Conservation (phyloP, 2,888 invertebrate species). For the Drosophila mayaguana region DNA sequence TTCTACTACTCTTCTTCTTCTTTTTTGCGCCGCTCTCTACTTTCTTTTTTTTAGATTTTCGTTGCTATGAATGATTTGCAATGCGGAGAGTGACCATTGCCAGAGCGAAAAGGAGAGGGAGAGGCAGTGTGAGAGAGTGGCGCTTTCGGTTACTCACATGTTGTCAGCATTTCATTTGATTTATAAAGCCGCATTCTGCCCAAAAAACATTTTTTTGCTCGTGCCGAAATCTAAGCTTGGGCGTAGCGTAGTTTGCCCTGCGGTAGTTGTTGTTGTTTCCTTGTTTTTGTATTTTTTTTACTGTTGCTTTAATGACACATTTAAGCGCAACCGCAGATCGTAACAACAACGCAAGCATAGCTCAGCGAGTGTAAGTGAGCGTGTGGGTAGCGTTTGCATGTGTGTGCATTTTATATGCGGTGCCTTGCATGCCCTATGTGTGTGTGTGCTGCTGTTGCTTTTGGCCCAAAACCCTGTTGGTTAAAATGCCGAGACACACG, state of each 20-base stretch:
- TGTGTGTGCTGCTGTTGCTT: constrained; percentile 28
- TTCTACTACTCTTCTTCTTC: constrained; percentile 1
- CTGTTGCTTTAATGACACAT: constrained; percentile 71
- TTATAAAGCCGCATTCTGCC: constrained; percentile 61
- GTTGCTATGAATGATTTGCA: constrained; percentile 63
- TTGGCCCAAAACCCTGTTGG: constrained; percentile 57
- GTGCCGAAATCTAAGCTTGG: constrained; percentile 55
- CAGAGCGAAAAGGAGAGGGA: neutral
- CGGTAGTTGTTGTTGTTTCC: constrained; percentile 4
- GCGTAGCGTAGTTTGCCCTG: neutral
- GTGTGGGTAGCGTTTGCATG: constrained; percentile 50
- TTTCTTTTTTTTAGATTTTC: constrained; percentile 18
- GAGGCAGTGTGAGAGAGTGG: neutral
- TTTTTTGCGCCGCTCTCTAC: constrained; percentile 14
- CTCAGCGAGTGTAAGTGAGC: constrained; percentile 30
- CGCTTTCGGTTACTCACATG: constrained; percentile 19
- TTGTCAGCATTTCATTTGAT: constrained; percentile 56
- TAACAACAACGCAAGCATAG: constrained; percentile 52
- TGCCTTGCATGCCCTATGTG: constrained; percentile 24
- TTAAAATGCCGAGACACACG: constrained; percentile 80
- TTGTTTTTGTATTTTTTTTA: constrained; percentile 15
- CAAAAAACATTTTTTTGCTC: constrained; percentile 29
- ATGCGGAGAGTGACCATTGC: neutral
- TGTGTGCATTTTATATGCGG: constrained; percentile 69
- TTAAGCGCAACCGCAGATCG: constrained; percentile 74